Evolutionary conservation across 1,140 invertebrate species (phyloP).

Genomic region (Bombus soroeensis): DNA sequence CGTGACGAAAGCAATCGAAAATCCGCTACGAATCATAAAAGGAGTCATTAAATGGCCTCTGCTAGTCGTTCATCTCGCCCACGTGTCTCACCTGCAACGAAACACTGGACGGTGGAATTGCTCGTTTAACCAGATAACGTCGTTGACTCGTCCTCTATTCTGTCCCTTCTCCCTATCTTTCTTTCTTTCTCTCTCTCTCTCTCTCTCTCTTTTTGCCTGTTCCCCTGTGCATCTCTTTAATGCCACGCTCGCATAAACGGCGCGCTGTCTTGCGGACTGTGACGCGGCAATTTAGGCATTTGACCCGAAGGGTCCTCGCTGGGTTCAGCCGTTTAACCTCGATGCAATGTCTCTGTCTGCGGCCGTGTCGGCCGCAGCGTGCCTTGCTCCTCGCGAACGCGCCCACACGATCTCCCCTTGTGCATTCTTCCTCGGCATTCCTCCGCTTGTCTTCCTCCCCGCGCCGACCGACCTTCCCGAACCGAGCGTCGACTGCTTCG

Average conservation of each 20-base stretch:
- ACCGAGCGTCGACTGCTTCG: constrained; percentile 10
- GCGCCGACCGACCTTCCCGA: constrained; percentile 42
- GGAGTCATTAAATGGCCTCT: constrained; percentile 46
- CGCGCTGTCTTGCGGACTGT: constrained; percentile 75
- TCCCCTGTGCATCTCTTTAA: constrained; percentile 55
- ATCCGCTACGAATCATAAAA: constrained; percentile 52
- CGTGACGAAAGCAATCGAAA: constrained; percentile 44
- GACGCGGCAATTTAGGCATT: constrained; percentile 81
- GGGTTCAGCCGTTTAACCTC: constrained; percentile 80
- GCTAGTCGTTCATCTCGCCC: constrained; percentile 10
- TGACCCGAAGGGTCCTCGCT: constrained; percentile 73
- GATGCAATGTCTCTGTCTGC: constrained; percentile 77
- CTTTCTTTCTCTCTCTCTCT: no score
- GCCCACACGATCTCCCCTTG: constrained; percentile 63
- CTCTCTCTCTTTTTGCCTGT: background rate
- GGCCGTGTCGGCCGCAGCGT: constrained; percentile 48
- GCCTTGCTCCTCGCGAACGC: constrained; percentile 44
- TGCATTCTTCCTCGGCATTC: constrained; percentile 64
- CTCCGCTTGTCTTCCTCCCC: constrained; percentile 54
- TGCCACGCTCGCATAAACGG: constrained; percentile 70
- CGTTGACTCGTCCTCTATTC: background rate
- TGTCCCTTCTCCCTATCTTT: background rate
- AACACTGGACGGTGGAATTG: constrained; percentile 16
- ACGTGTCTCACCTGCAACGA: constrained; percentile 36
- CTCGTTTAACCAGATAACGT: background rate